phyloP scores from a whole-genome alignment of 2,797 vertebrate genomes.

The Smutsia gigantea region DNA sequence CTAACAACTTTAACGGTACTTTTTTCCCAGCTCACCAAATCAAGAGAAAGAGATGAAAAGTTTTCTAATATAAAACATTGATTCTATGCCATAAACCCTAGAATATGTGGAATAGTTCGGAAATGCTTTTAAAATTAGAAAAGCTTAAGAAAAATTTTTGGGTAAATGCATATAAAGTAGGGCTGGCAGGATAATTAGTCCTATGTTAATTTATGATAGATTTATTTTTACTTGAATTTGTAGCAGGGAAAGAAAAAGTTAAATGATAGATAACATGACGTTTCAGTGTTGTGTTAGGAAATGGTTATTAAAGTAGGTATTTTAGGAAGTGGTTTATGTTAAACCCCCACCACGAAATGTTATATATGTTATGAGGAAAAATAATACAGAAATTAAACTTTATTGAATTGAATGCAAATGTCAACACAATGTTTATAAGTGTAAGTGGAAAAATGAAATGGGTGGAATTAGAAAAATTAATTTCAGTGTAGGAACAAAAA shows the following conservation, averaged over 20 bases:
- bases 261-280: background rate
- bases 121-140: background rate
- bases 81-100: background rate
- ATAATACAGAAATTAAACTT: slow-evolving; percentile 33
- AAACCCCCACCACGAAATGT: background rate
- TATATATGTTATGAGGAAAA: slow-evolving; percentile 1
- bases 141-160: background rate
- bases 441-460: background rate
- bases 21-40: background rate
- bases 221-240: slow-evolving; percentile 24
- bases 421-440: background rate
- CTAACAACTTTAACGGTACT: background rate
- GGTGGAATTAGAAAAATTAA: background rate
- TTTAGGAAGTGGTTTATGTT: background rate
- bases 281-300: slow-evolving; percentile 21
- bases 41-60: background rate
- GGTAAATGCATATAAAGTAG: background rate
- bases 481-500: background rate
- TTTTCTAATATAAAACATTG: background rate
- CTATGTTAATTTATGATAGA: background rate
- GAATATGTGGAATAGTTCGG: background rate
- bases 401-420: slow-evolving; percentile 41
- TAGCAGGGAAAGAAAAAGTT: background rate
- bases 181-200: background rate
- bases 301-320: background rate